Conservation (phyloP, 1,140 invertebrate species). For the Lasioglossum albipes region DNA sequence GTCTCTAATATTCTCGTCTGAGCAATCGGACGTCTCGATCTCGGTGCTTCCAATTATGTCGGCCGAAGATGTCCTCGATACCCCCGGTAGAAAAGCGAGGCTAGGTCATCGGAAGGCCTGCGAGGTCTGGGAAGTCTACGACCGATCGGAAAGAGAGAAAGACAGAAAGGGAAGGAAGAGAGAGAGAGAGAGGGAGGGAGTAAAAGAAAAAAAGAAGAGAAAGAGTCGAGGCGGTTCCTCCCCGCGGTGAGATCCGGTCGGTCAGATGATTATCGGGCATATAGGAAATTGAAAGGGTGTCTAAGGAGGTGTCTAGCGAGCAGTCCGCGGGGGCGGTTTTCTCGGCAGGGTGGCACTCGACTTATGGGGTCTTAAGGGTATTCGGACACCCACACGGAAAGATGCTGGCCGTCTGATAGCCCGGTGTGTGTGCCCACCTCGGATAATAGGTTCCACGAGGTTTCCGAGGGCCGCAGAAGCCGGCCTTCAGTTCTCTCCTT, state of each 20-base stretch:
- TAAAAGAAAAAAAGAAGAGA: no score
- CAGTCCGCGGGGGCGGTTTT: slow-evolving; percentile 62
- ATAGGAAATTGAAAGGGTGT: slow-evolving; percentile 79
- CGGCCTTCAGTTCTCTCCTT: slow-evolving; percentile 14
- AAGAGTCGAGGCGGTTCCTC: slow-evolving; percentile 27
- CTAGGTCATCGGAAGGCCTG: slow-evolving; percentile 1
- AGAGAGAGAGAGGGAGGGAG: no score
- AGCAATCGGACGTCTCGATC: slow-evolving; percentile 8
- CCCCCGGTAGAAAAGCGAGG: neutral
- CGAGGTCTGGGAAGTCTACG: neutral
- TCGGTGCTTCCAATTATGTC: slow-evolving; percentile 44
- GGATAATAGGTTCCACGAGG: slow-evolving; percentile 69
- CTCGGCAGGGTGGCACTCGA: slow-evolving; percentile 66
- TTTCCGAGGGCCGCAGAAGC: slow-evolving; percentile 60
- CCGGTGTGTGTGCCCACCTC: slow-evolving; percentile 59
- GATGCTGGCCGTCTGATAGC: slow-evolving; percentile 69
- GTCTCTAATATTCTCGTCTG: slow-evolving; percentile 12
- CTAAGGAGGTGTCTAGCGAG: slow-evolving; percentile 74
- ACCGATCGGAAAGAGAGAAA: neutral
- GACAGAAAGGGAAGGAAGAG: no score
- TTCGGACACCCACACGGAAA: slow-evolving; percentile 70
- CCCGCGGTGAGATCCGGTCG: slow-evolving; percentile 58
- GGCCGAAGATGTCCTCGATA: slow-evolving; percentile 39
- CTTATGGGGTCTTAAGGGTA: slow-evolving; percentile 65
- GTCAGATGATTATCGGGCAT: slow-evolving; percentile 75